Evolutionary conservation across 2,888 invertebrate genomes (phyloP), one percentile per base, ranked within the genome.

Genomic region (Orgyia antiqua): DNA sequence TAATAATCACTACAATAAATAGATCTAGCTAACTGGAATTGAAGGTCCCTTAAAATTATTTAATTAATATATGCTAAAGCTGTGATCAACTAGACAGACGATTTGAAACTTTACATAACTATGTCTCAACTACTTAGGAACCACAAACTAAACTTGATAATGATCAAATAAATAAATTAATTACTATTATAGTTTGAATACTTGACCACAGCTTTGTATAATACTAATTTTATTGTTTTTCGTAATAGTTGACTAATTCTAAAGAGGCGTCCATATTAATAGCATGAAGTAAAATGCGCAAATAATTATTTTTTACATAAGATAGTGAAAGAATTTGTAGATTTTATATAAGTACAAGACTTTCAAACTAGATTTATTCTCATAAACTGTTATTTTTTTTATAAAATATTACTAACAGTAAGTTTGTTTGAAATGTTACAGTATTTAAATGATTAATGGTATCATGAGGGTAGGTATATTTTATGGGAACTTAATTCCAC

Each of bases 31-130:
- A 84, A 83, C 68, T 83, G 84, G 84, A 84, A 84, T 83, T 84
- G 71, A 82, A 84, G 84, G 86, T 84, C 84, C 86, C 86, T 84
- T 84, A 84, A 76, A 83, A 84, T 82, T 86, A 86, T 78, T 74
- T 79, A 79, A 71, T 73, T 75, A n/a, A n/a, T n/a, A n/a, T 72
- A 76, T 72, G 58, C 59, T 59, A 68, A 74, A 79, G 71, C 79
- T 55, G 78, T 77, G 83, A 72, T 80, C 83, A 84, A 83, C 60
- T 74, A 77, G 48, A 66, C 73, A 67, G 50, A 57, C 61, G 49
- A 46, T 36, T 27, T 18, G 18, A 23, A 21, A 37, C 21, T 15
- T 18, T 27, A 24, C 13, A 28, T 25, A 27, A 38, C 19, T 27
- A 23, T 30, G 36, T 23, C 37, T 47, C 27, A 44, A 46, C 42